Conservation (phyloP, 35 echinoderm and acorn worm genomes). For the Ophioderma brevispina region DNA sequence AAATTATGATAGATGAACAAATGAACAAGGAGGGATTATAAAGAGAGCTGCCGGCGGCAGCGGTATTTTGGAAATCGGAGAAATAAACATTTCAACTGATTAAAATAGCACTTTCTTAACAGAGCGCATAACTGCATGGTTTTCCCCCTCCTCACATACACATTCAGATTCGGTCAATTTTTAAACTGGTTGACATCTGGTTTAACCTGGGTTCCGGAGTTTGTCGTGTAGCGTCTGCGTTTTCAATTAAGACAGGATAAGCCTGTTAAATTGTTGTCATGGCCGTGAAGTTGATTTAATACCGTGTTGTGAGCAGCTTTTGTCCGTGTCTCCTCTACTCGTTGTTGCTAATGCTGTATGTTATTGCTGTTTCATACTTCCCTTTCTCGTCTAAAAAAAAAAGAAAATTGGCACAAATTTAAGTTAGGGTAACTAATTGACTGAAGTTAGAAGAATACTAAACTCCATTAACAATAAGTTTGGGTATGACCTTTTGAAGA, state of each 20-base stretch:
- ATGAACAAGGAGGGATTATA: too few species aligned
- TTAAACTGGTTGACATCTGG: background rate
- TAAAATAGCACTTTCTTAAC: too few species aligned
- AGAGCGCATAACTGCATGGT: too few species aligned
- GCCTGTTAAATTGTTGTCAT: background rate
- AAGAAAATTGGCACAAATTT: too few species aligned
- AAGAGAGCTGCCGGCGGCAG: too few species aligned
- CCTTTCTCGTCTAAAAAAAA: background rate
- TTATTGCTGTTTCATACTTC: conserved; percentile 11
- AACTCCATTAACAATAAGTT: too few species aligned
- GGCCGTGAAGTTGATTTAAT: conserved; percentile 7
- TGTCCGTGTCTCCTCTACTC: background rate
- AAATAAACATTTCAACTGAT: too few species aligned
- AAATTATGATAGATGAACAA: too few species aligned
- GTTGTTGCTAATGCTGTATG: background rate
- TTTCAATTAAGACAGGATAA: conserved; percentile 11
- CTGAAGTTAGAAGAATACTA: too few species aligned
- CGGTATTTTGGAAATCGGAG: too few species aligned
- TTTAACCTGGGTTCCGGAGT: conserved; percentile 8
- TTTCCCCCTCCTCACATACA: background rate
- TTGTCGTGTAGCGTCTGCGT: conserved; percentile 3
- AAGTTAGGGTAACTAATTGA: too few species aligned
- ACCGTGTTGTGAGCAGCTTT: background rate
- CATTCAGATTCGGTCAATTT: background rate
- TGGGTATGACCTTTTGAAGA: too few species aligned